phyloP scores from a whole-genome alignment of 2,113 vertebrate genomes.

The Hymenochirus boettgeri region DNA sequence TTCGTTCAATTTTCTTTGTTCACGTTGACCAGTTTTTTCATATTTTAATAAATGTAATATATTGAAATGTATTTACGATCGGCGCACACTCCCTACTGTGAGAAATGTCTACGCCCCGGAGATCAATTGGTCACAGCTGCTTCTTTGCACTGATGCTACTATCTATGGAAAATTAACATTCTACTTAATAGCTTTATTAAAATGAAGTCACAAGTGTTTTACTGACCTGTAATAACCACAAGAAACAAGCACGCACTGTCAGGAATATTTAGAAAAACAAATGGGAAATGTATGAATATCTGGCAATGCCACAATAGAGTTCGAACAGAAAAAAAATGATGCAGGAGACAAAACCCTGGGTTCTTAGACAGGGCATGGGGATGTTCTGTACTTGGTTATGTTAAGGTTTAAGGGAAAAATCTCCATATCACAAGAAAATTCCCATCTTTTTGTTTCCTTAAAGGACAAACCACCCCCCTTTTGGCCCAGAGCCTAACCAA shows the following conservation, averaged over 20 bases:
- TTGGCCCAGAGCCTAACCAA: no score
- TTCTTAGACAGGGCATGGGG: no score
- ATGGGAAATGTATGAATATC: neutral
- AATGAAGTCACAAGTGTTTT: constrained; percentile 30
- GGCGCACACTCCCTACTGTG: constrained; percentile 22
- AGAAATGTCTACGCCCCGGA: constrained; percentile 29
- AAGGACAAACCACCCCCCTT: no score
- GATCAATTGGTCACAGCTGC: constrained; percentile 41
- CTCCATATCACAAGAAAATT: no score
- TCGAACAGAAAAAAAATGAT: no score
- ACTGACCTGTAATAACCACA: constrained; percentile 9
- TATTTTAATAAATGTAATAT: constrained; percentile 39
- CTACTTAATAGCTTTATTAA: constrained; percentile 39
- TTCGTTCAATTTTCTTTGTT: constrained; percentile 15
- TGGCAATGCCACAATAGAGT: neutral
- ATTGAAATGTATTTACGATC: constrained; percentile 28
- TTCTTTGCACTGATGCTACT: constrained; percentile 21
- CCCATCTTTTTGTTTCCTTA: no score
- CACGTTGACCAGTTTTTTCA: constrained; percentile 18
- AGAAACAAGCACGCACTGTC: constrained; percentile 19
- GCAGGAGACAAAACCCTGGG: no score
- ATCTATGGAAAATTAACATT: constrained; percentile 21
- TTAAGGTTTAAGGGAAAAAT: no score
- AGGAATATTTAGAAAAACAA: constrained; percentile 9
- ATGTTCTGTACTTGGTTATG: no score